phyloP scores from a whole-genome alignment of 2,113 vertebrate species.

The Alaudala cheleensis region DNA sequence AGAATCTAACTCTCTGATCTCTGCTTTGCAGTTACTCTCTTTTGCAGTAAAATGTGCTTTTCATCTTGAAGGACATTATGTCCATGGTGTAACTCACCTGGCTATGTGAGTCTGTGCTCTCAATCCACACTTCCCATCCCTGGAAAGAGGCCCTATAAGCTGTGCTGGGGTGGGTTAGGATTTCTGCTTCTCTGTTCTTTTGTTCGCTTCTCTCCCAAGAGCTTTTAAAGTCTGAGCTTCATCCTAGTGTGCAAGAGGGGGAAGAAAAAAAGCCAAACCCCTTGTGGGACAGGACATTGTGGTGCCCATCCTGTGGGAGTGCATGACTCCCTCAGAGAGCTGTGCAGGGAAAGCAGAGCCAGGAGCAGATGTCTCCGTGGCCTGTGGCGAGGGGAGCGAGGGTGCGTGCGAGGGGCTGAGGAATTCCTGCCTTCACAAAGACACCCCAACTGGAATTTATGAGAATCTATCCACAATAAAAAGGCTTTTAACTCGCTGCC shows the following conservation, averaged over 20 bases:
- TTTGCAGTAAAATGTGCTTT: background rate
- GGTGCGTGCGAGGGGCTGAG: background rate
- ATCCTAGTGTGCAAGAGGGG: background rate
- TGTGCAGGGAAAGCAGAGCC: background rate
- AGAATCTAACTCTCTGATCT: background rate
- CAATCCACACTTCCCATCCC: background rate
- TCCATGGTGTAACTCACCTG: background rate
- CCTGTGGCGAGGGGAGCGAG: background rate
- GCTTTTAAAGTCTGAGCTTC: background rate
- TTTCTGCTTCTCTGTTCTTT: background rate
- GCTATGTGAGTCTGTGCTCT: background rate
- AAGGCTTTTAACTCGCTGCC: background rate
- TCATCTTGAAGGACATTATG: background rate
- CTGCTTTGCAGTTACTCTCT: background rate
- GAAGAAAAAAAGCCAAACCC: background rate
- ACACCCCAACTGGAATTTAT: constrained; percentile 15
- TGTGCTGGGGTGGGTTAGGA: background rate
- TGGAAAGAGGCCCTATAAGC: background rate
- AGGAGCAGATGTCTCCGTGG: constrained; percentile 41
- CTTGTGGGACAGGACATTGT: background rate
- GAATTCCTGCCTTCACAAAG: constrained; percentile 18
- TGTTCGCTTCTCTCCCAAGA: background rate
- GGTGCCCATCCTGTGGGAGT: background rate
- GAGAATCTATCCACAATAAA: background rate
- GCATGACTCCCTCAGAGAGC: background rate